Base-by-base conservation (phyloP, 1,140 invertebrate species). In the Drosophila sechellia region DNA sequence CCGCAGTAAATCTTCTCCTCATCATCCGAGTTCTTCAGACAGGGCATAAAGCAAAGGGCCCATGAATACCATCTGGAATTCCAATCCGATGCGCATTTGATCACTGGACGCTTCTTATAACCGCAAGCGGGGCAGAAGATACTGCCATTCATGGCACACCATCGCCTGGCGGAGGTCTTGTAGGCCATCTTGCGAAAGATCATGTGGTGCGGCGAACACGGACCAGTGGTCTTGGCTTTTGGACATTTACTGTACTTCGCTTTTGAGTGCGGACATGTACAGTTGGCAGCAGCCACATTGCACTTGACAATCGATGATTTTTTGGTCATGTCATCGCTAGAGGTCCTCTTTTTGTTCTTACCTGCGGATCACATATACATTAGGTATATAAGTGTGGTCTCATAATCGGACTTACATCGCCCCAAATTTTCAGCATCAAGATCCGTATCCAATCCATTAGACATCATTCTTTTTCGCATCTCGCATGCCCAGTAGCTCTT, bases 21-120 rank as follows among this genome's bases (percentile, higher is more conserved):
- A 40, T 87, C 85, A 37, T 90, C 87, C 10, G 66, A 40, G 43
- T 81, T 73, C 15, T 80, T 53, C 1, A 92, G 49, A 45, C 91
- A 93, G 12, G 92, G 92, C 39, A 93, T 27, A 49, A 92, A 93
- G 56, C 93, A 93, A 11, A 93, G 74, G 0, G 92, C 91, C 93
- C 93, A 93, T 68, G 92, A 93, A 12, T 59, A 75, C 12, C 70
- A 57, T 12, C 65, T 78, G 15, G 50, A 63, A 3, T 59, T 22
- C n/a, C 63, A 56, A 0, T 92, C 83, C 1, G 50, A n/a, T 15
- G 63, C 58, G 11, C 72, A 58, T 48, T 77, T 85, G 5, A 92
- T 61, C 25, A 86, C 0, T 0, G 91, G 91, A 4, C 68, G 71
- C 1, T 77, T 76, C 40, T 45, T 80, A 46, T 20, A 46, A 27